Conservation (phyloP, 2,888 invertebrate species). For the Monoplex corrugatus region DNA sequence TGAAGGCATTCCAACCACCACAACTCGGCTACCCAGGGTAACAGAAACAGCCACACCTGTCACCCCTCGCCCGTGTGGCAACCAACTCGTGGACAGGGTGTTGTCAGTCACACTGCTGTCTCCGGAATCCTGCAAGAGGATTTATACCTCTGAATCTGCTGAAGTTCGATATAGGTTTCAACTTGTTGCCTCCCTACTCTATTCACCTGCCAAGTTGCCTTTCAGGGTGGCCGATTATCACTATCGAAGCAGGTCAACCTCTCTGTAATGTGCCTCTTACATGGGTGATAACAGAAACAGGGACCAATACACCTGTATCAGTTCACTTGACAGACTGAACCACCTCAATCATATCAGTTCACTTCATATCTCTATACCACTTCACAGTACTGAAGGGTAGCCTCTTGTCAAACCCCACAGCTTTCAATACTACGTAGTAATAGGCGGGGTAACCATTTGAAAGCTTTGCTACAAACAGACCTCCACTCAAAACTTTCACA, state of each 20-base stretch:
- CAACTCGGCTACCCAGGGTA: background rate
- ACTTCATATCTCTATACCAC: no score
- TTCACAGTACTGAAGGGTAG: no score
- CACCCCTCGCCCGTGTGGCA: background rate
- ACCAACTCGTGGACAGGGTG: background rate
- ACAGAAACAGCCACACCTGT: background rate
- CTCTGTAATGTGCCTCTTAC: background rate
- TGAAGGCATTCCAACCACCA: background rate
- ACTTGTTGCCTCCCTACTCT: background rate
- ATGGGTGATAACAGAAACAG: no score
- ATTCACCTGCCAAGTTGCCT: background rate
- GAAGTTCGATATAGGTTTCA: background rate
- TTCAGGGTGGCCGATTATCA: background rate
- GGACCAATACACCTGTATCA: no score
- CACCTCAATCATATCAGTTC: no score
- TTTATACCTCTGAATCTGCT: background rate
- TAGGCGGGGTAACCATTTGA: no score
- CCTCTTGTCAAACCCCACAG: no score
- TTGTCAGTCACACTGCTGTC: background rate
- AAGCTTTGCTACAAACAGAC: no score
- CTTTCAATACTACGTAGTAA: no score
- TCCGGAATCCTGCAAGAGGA: background rate
- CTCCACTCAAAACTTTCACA: no score
- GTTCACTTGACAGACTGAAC: no score
- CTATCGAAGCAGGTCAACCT: constrained; percentile 6